phyloP scores from a whole-genome alignment of 1,140 invertebrate genomes.

The Teleogryllus occipitalis region DNA sequence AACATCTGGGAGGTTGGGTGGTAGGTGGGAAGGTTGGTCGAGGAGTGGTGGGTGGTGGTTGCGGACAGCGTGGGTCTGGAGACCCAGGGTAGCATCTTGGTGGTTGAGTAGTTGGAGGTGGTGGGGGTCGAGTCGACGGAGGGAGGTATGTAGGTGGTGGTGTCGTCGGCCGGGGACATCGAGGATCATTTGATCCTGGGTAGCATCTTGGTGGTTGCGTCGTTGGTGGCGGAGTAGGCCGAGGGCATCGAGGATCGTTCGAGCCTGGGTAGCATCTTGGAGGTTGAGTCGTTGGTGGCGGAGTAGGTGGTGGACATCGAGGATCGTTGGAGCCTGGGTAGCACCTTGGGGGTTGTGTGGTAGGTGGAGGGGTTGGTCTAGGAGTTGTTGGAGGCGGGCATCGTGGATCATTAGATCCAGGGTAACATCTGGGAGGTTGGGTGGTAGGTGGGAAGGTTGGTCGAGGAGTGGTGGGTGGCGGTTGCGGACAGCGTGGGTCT shows the following conservation, averaged over 20 bases:
- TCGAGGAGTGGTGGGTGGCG: constrained; percentile 19
- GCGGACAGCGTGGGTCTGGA: constrained; percentile 25
- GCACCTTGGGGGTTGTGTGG: constrained; percentile 26
- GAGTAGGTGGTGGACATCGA: constrained; percentile 29
- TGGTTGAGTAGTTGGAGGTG: constrained; percentile 13
- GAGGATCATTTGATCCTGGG: constrained; percentile 30
- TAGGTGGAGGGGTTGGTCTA: constrained; percentile 24
- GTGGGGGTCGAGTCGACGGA: constrained; percentile 9
- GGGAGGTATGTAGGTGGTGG: constrained; percentile 17
- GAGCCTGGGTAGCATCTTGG: constrained; percentile 27
- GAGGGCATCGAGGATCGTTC: constrained; percentile 35
- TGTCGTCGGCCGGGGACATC: constrained; percentile 25
- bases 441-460: constrained; percentile 10
- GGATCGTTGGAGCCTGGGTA: constrained; percentile 33
- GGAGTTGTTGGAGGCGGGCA: constrained; percentile 28
- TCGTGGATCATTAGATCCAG: constrained; percentile 24
- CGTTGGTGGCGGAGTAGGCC: constrained; percentile 26
- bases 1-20: constrained; percentile 24
- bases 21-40: constrained; percentile 23
- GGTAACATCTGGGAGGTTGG: constrained; percentile 9
- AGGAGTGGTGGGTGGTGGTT: constrained; percentile 22
- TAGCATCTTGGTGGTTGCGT: constrained; percentile 26
- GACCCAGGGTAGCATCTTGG: constrained; percentile 28
- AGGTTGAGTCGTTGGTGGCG: constrained; percentile 11
- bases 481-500: constrained; percentile 36